These are phyloP conservation scores for Sphaeramia orbicularis DNA, from an alignment of 2,797 vertebrate genomes.

Conservation along the genomic window DNA sequence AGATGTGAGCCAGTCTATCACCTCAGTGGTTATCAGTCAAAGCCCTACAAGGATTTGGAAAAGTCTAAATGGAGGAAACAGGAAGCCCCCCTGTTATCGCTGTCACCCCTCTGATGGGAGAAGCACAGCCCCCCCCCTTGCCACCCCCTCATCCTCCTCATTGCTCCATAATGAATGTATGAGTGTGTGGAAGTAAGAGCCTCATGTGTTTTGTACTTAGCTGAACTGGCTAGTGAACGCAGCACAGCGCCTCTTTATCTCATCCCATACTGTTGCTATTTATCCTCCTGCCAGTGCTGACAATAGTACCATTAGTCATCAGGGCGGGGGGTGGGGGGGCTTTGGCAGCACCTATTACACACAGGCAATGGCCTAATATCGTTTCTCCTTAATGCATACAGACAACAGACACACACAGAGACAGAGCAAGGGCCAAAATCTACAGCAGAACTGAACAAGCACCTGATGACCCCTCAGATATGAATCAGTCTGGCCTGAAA, in stretches of 20 bases:
- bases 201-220: constrained; percentile 74
- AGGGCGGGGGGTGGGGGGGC: constrained; percentile 38
- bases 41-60: constrained; percentile 22
- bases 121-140: constrained; percentile 30
- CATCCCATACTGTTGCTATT: constrained; percentile 78
- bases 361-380: constrained; percentile 54
- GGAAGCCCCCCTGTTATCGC: constrained; percentile 56
- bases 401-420: constrained; percentile 25
- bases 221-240: constrained; percentile 45
- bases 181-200: constrained; percentile 55
- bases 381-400: constrained; percentile 49
- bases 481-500: neutral
- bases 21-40: constrained; percentile 36
- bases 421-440: constrained; percentile 24
- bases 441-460: constrained; percentile 13
- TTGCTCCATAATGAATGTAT: constrained; percentile 73
- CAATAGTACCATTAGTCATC: constrained; percentile 84
- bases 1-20: constrained; percentile 21
- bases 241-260: constrained; percentile 74
- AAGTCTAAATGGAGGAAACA: constrained; percentile 48
- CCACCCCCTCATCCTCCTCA: too few relatives aligned
- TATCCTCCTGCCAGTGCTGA: constrained; percentile 82
- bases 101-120: constrained; percentile 35
- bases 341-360: constrained; percentile 70
- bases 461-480: constrained; percentile 7